Base-by-base conservation (phyloP, 2,113 vertebrate genomes). In the Lates calcarifer region DNA sequence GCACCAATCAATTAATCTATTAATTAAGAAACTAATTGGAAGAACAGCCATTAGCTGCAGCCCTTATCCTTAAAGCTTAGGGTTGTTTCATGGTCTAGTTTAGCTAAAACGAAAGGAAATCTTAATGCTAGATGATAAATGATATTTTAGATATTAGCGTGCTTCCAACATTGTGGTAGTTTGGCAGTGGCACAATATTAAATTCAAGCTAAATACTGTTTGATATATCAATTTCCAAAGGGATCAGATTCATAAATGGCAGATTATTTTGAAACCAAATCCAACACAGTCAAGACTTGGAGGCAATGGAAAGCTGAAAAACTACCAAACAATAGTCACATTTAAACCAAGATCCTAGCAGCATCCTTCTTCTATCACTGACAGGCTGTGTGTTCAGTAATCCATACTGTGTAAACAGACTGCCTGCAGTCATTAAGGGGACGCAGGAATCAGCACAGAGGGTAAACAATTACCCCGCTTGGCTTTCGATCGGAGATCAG, bases 401-500 rank as follows among this genome's bases (percentile, higher is more conserved):
- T 64, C 47, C 63, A 0, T 7, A 49, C 47, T 37, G 69, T 22
- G 37, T 62, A 72, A 70, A 82, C 74, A 74, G n/a, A 12, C 62
- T 0, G 29, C 41, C 74, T 28, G 29, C 75, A 75, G 62, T 61
- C 33, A 43, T 80, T 53, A 56, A 56, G 56, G 24, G 13, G 22
- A 63, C 49, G 15, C 47, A 33, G n/a, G 33, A 71, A 37, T 26
- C 72, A 49, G 47, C 56, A 2, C 35, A 31, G 22, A 74, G 12
- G 62, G 58, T 35, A 39, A 81, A 86, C 43, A 80, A 75, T 83
- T 63, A 82, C 24, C 18, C 45, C 6, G 66, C 45, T 43, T 47
- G 51, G 24, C 41, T 57, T 68, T 11, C 31, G 3, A 68, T 58
- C 26, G 10, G 47, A 43, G 22, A 63, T 66, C 76, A 60, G 63